phyloP scores from a whole-genome alignment of 2,888 invertebrate genomes.

The Mesorhabditis belari region DNA sequence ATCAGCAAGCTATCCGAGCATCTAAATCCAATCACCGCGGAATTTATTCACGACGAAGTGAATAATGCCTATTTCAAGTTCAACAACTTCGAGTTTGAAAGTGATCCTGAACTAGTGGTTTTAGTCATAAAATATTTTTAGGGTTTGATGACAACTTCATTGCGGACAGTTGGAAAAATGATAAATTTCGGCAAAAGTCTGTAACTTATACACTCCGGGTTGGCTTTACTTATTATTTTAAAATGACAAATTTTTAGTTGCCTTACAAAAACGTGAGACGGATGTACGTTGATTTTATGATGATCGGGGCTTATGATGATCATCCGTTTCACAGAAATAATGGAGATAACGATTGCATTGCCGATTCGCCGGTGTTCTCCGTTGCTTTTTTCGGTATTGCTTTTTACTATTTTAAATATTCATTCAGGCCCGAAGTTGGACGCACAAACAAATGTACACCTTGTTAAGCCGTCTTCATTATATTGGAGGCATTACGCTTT shows the following conservation, averaged over 20 bases:
- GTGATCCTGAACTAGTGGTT: no score
- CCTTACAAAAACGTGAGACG: not conserved
- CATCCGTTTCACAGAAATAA: no score
- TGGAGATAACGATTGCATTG: no score
- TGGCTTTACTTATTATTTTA: not conserved
- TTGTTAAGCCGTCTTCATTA: not conserved
- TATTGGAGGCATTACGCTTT: not conserved
- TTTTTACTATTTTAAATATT: not conserved
- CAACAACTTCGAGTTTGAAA: not conserved
- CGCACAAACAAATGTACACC: not conserved
- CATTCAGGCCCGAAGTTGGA: not conserved
- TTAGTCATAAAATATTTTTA: not conserved
- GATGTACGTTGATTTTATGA: not conserved
- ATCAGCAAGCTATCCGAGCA: not conserved
- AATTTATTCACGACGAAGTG: not conserved
- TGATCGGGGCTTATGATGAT: not conserved
- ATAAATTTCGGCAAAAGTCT: not conserved
- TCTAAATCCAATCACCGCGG: not conserved
- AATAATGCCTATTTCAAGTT: not conserved
- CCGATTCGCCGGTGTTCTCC: not conserved
- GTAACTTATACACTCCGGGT: not conserved
- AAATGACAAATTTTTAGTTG: not conserved
- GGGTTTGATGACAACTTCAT: not conserved
- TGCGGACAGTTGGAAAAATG: not conserved
- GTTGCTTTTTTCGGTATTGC: not conserved